Evolutionary conservation across 2,888 invertebrate species (phyloP).

Genomic region (Lepidocyrtinus sp.): DNA sequence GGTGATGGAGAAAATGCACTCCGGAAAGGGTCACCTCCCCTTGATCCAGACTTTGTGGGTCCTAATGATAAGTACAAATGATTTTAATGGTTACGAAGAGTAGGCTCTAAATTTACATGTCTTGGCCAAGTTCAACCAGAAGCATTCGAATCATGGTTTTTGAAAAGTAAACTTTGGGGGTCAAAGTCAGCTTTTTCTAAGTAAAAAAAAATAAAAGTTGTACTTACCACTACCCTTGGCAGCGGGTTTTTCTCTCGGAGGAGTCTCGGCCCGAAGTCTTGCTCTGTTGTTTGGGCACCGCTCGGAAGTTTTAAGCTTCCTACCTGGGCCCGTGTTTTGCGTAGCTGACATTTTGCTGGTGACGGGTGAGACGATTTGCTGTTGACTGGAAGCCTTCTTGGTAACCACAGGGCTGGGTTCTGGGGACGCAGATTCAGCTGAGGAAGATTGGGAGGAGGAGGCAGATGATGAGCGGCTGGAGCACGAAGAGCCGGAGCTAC

Average conservation of each 20-base stretch:
- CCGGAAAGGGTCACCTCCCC: slow-evolving; percentile 68
- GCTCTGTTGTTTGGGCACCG: slow-evolving; percentile 79
- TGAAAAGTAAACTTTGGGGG: too few species aligned
- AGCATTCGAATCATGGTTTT: too few species aligned
- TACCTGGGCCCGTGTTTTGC: slow-evolving; percentile 77
- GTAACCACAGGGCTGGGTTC: slow-evolving; percentile 59
- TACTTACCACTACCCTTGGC: slow-evolving; percentile 69
- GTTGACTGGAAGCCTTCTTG: slow-evolving; percentile 62
- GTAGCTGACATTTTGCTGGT: slow-evolving; percentile 33
- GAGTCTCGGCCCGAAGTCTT: slow-evolving; percentile 80
- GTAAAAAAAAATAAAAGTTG: too few species aligned
- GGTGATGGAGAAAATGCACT: slow-evolving; percentile 65
- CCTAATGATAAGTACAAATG: too few species aligned
- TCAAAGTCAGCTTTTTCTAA: too few species aligned
- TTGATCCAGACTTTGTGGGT: slow-evolving; percentile 68
- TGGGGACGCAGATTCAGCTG: slow-evolving; percentile 69
- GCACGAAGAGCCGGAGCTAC: slow-evolving; percentile 66
- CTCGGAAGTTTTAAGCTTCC: slow-evolving; percentile 89
- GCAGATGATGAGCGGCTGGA: slow-evolving; percentile 67
- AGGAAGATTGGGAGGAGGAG: slow-evolving; percentile 67
- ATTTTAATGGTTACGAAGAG: too few species aligned
- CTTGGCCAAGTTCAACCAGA: too few species aligned
- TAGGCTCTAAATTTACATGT: too few species aligned
- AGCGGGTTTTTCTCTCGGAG: slow-evolving; percentile 83
- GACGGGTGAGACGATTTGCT: slow-evolving; percentile 42